phyloP scores from a whole-genome alignment of 2,888 invertebrate genomes.

The Leistus spinibarbis region DNA sequence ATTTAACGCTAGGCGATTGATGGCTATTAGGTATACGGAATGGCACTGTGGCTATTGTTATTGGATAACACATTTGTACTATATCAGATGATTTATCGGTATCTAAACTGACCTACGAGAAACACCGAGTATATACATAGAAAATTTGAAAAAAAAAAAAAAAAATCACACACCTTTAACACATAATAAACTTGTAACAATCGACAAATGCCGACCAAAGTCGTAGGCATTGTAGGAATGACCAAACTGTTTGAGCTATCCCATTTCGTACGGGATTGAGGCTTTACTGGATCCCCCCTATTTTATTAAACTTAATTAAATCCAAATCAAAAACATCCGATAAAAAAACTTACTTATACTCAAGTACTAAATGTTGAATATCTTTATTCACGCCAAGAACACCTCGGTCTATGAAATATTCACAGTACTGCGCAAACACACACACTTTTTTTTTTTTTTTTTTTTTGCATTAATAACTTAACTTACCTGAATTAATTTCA shows the following conservation, averaged over 20 bases:
- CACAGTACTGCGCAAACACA: constrained; percentile 65
- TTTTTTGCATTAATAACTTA: too few relatives aligned
- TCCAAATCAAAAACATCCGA: neutral
- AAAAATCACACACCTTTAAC: constrained; percentile 63
- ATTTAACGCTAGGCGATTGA: constrained; percentile 63
- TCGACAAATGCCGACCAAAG: constrained; percentile 73
- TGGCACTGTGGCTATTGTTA: constrained; percentile 77
- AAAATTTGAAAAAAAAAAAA: neutral
- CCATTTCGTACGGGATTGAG: constrained; percentile 68
- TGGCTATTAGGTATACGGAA: constrained; percentile 70
- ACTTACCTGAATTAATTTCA: constrained; percentile 63
- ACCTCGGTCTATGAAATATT: constrained; percentile 77
- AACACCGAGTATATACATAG: constrained; percentile 41
- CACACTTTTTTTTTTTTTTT: too few relatives aligned
- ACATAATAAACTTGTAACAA: constrained; percentile 76
- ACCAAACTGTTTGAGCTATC: constrained; percentile 69
- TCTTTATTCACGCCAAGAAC: constrained; percentile 75
- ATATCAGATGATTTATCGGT: constrained; percentile 73
- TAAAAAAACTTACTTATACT: constrained; percentile 60
- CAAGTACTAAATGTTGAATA: constrained; percentile 70
- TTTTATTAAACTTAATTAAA: constrained; percentile 43
- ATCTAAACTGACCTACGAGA: constrained; percentile 73
- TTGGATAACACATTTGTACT: constrained; percentile 74
- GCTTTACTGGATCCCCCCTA: constrained; percentile 68
- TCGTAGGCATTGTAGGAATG: constrained; percentile 76